Percentiles rank a stretch among this genome's conserved stretches.
Evolutionary conservation across 37 sponge, comb jelly and placozoan genomes (phyloP).

Genomic region (Aphrocallistes beatrix): DNA sequence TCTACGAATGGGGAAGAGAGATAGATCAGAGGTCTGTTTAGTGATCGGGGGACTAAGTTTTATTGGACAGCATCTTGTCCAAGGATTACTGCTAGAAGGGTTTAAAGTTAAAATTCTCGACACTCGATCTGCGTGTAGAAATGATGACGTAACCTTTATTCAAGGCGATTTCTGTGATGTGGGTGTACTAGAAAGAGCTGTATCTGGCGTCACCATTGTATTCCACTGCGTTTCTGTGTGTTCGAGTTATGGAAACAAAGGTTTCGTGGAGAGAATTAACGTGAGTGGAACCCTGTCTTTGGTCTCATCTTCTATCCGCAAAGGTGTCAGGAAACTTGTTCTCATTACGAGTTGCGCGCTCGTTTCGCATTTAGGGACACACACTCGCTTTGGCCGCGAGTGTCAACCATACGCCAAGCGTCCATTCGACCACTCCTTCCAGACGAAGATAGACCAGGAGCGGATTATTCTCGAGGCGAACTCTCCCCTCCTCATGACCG

Average conservation of each 20-base stretch:
- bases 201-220: neutral
- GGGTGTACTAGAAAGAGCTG: neutral
- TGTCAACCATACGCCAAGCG: neutral
- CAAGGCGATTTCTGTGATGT: neutral
- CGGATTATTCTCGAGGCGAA: neutral
- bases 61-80: neutral
- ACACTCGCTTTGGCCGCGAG: neutral
- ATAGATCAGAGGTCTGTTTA: neutral
- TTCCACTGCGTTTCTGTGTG: neutral
- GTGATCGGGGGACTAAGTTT: neutral
- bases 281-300: neutral
- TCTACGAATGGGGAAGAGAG: neutral
- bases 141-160: neutral
- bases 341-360: neutral
- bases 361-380: neutral
- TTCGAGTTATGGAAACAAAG: neutral
- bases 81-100: neutral
- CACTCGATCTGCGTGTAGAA: neutral
- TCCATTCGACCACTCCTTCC: slow-evolving; percentile 10
- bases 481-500: neutral
- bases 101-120: neutral
- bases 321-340: neutral
- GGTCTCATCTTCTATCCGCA: neutral
- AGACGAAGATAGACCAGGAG: neutral
- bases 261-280: neutral